Base-by-base conservation (phyloP, 2,797 vertebrate species). In the Schizopygopsis pylzovi region DNA sequence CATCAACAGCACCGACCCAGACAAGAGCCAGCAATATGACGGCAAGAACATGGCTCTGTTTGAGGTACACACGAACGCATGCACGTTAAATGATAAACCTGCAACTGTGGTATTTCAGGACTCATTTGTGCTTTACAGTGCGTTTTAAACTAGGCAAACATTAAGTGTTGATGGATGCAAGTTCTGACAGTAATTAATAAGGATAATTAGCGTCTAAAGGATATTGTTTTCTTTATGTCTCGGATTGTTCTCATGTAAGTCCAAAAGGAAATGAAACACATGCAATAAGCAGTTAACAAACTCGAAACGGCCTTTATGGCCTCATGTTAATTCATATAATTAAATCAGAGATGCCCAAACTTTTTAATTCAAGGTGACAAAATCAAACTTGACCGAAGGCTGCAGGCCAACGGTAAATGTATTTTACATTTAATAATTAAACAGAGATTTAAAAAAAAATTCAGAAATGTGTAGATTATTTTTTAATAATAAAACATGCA, bases 21-120 rank as follows among this genome's bases (percentile, higher is more conserved):
- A 99, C 92, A 98, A 98, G 91, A 97, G 96, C 82, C 97, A 97
- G 90, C 97, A 98, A 85, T 98, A 98, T 0, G 97, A 98, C 1
- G 97, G 96, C 93, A 99, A 98, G 93, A 96, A 98, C 96, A 99
- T 99, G 98, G 98, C 98, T 86, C 93, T 99, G 91, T 99, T 99
- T 47, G 98, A 99, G 98, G 98, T 99, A 95, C 70, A 37, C 15
- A 76, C 20, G 18, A 82, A 43, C 4, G 1, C 49, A 43, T 39
- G n/a, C 39, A 63, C 10, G 1, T n/a, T 18, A 61, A 28, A 79
- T 2, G 41, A 65, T 12, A 65, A 65, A 13, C 63, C 59, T 56
- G 61, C 52, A 45, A 54, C 47, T 18, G 8, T n/a, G n/a, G n/a
- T n/a, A n/a, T n/a, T n/a, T n/a, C n/a, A n/a, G n/a, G n/a, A n/a